Conservation (phyloP, 2,797 vertebrate species). For the Cottoperca gobio region DNA sequence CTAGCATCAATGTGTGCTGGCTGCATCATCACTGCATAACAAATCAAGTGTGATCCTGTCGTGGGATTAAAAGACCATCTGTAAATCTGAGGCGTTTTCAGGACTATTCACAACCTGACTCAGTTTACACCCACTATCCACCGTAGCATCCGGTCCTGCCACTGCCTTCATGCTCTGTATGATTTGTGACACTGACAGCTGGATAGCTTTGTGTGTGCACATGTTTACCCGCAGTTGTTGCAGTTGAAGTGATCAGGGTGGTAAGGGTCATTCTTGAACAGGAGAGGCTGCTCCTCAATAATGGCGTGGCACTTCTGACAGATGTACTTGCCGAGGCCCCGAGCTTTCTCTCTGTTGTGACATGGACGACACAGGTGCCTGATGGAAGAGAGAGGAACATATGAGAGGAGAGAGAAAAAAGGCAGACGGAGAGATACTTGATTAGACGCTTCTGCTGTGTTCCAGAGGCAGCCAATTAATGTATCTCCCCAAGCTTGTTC, state of each 20-base stretch:
- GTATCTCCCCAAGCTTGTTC: not conserved
- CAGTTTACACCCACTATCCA: not conserved
- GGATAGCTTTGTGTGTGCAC: not conserved
- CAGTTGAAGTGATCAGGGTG: conserved; percentile 99
- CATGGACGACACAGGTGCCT: conserved; percentile 97
- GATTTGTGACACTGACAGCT: not conserved
- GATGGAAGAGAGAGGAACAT: conserved; percentile 24
- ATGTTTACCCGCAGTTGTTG: conserved; percentile 92
- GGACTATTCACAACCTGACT: not conserved
- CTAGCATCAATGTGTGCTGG: not conserved
- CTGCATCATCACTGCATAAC: not conserved
- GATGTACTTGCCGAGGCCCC: conserved; percentile 92
- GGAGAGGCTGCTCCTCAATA: conserved; percentile 94
- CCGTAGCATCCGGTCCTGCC: not conserved
- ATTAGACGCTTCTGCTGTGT: not conserved
- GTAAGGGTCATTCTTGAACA: conserved; percentile 98
- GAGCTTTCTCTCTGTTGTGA: conserved; percentile 96
- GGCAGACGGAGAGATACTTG: not conserved
- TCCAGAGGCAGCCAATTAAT: not conserved
- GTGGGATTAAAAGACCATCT: not conserved
- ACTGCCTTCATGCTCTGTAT: not conserved
- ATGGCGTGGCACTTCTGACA: conserved; percentile 98
- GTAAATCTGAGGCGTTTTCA: not conserved
- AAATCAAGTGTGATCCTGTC: not conserved
- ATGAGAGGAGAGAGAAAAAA: not conserved